phyloP scores from a whole-genome alignment of 2,797 vertebrate genomes.

The Amblyopsis hoosieri region DNA sequence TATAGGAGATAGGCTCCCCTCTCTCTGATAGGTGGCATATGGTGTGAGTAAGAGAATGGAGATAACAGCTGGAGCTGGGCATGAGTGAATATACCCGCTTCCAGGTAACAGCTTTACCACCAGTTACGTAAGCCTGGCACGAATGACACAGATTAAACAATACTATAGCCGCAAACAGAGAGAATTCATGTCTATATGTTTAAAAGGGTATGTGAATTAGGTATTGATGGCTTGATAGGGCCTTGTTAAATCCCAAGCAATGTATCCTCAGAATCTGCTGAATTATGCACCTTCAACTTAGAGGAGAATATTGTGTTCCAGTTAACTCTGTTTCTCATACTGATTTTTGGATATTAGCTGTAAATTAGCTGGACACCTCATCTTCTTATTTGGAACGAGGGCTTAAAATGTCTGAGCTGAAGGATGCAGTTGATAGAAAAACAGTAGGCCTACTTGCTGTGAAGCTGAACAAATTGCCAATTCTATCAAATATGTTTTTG shows the following conservation, averaged over 20 bases:
- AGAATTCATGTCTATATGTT: too few species aligned
- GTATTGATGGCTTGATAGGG: slow-evolving; percentile 20
- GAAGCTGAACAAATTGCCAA: background rate
- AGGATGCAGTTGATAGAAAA: too few species aligned
- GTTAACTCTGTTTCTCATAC: slow-evolving; percentile 8
- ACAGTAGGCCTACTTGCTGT: background rate
- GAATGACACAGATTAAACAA: slow-evolving; percentile 49
- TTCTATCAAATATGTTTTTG: too few species aligned
- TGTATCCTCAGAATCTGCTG: slow-evolving; percentile 16
- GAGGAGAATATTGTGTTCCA: slow-evolving; percentile 1
- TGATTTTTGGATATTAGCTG: slow-evolving; percentile 6
- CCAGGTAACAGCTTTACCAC: slow-evolving; percentile 64
- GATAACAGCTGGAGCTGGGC: slow-evolving; percentile 53
- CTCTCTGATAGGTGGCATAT: slow-evolving; percentile 56
- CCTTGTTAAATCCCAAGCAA: slow-evolving; percentile 28
- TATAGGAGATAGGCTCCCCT: slow-evolving; percentile 7
- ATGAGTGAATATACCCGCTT: slow-evolving; percentile 58
- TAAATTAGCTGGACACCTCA: slow-evolving; percentile 7
- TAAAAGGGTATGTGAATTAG: slow-evolving; percentile 11
- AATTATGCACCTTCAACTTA: background rate
- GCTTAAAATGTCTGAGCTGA: background rate
- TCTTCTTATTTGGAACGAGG: background rate
- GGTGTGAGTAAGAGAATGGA: slow-evolving; percentile 45
- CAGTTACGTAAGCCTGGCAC: slow-evolving; percentile 59
- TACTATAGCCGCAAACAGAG: slow-evolving; percentile 8